A percentile compares a stretch with the other conserved stretches of the same genome.
Evolutionary conservation across 2,113 vertebrate genomes (phyloP).

Genomic region (Piaya cayana): DNA sequence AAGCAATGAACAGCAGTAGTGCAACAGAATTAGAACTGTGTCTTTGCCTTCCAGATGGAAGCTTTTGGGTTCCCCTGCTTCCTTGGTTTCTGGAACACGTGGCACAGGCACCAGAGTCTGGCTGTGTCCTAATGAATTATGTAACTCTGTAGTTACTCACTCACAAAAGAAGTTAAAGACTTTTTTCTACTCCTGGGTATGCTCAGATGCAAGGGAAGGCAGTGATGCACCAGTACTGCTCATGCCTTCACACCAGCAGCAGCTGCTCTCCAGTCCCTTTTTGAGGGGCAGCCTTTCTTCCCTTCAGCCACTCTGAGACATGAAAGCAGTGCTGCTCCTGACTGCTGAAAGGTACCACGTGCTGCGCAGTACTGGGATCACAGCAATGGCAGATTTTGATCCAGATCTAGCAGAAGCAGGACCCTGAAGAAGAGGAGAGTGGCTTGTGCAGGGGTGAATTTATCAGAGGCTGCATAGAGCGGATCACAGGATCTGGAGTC

Average conservation of each 20-base stretch:
- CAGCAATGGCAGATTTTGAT: neutral
- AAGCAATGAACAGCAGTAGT: fast-evolving
- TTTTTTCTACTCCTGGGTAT: neutral
- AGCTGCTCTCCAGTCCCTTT: neutral
- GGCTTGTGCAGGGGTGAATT: neutral
- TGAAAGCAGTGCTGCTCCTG: neutral
- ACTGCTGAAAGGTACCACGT: neutral
- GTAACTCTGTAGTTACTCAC: neutral
- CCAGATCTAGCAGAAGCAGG: neutral
- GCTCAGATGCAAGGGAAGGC: neutral
- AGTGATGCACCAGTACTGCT: neutral
- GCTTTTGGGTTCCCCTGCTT: neutral
- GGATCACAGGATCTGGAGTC: neutral
- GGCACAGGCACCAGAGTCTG: neutral
- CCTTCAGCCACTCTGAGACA: neutral
- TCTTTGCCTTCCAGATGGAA: neutral
- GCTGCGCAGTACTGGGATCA: neutral
- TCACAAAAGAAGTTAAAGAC: neutral
- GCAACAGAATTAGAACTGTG: neutral
- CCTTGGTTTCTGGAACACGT: neutral
- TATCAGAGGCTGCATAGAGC: neutral
- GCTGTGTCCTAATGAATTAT: neutral
- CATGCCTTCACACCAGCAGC: neutral
- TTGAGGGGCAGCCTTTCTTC: neutral
- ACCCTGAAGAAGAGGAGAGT: neutral